Conservation (phyloP, 2,888 invertebrate species). For the Clistopyga incitator region DNA sequence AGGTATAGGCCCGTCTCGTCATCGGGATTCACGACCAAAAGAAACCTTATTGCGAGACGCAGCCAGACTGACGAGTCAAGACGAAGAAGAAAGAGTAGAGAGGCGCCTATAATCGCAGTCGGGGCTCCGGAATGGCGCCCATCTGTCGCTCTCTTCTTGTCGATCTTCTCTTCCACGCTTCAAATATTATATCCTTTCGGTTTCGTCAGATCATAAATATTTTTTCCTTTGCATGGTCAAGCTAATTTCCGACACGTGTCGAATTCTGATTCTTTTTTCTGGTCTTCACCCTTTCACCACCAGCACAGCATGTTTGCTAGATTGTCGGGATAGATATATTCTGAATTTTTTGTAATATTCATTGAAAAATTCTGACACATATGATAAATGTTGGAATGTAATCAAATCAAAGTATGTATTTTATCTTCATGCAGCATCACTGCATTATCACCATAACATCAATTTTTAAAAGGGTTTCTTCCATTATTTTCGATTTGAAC, state of each 20-base stretch:
- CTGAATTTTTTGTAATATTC: too few species aligned
- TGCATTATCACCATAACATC: too few species aligned
- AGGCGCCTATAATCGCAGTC: slow-evolving; percentile 58
- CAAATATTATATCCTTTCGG: not conserved
- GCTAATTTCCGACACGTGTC: not conserved
- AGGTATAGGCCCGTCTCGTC: slow-evolving; percentile 8
- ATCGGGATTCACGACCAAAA: slow-evolving; percentile 30
- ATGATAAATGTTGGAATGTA: not conserved
- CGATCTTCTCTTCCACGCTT: slow-evolving; percentile 12
- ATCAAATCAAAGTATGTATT: not conserved
- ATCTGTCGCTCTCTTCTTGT: slow-evolving; percentile 35
- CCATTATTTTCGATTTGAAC: too few species aligned
- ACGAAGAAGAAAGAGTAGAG: slow-evolving; percentile 25
- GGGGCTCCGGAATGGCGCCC: slow-evolving; percentile 54
- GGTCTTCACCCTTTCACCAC: too few species aligned
- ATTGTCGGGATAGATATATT: too few species aligned
- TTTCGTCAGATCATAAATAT: not conserved
- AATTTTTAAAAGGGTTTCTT: too few species aligned
- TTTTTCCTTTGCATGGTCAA: not conserved
- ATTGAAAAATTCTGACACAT: too few species aligned
- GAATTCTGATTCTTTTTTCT: not conserved
- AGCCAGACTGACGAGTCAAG: slow-evolving; percentile 41
- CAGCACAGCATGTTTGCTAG: too few species aligned
- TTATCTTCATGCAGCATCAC: too few species aligned
- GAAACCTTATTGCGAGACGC: slow-evolving; percentile 34